A percentile compares a stretch with the other conserved stretches of the same genome.
Evolutionary conservation across 2,888 invertebrate species (phyloP).

Genomic region (Pteria penguin): DNA sequence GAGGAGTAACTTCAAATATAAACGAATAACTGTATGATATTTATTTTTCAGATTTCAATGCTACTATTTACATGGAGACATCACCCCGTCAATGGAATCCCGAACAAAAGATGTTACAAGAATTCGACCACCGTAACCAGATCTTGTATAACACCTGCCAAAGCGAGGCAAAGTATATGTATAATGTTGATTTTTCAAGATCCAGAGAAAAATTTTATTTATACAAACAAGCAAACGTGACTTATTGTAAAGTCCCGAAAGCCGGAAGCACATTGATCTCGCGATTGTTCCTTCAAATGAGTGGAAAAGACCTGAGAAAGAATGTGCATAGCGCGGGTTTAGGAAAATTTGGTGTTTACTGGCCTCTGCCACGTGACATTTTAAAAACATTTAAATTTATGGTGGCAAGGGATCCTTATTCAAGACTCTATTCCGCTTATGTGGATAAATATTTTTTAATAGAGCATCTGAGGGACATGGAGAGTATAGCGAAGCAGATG

Average conservation of each 20-base stretch:
- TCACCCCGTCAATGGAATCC: too few relatives aligned
- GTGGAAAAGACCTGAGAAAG: background rate
- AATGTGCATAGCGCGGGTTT: background rate
- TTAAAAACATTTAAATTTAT: background rate
- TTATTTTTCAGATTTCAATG: too few relatives aligned
- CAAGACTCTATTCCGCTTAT: constrained; percentile 15
- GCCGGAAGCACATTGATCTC: constrained; percentile 17
- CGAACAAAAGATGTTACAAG: too few relatives aligned
- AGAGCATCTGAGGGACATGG: background rate
- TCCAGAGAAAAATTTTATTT: constrained; percentile 1
- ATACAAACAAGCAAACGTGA: background rate
- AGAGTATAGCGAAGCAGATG: background rate
- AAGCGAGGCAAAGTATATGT: too few relatives aligned
- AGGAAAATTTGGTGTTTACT: background rate
- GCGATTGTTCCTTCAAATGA: background rate
- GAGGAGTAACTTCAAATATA: too few relatives aligned
- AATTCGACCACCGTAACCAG: too few relatives aligned
- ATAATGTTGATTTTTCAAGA: constrained; percentile 3
- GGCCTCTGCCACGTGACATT: background rate
- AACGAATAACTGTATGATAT: too few relatives aligned
- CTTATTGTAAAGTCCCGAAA: constrained; percentile 27
- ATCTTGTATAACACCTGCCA: too few relatives aligned
- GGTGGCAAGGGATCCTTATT: constrained; percentile 17
- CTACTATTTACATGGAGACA: too few relatives aligned
- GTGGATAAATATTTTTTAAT: constrained; percentile 12